Evolutionary conservation across 1,140 invertebrate species (phyloP), one percentile per base, ranked within the genome.

Genomic region (Pinna nobilis): DNA sequence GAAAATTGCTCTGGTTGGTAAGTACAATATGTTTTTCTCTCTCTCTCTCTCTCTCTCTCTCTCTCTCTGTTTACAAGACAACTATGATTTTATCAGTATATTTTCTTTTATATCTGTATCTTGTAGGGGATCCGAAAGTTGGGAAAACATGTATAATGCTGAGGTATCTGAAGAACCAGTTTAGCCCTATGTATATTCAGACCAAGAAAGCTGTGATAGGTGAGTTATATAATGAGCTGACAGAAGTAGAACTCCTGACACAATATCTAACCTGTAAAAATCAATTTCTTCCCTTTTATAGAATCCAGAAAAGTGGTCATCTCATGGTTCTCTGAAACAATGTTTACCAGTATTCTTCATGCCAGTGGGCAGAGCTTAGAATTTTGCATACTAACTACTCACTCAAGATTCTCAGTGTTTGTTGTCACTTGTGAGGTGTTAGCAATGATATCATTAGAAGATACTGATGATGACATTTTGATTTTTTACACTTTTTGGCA

Each of bases 91-190:
- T 2, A 57, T 7, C 18, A 28, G 37, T 61, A 50, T 15, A 32
- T 6, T 3, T 20, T 28, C 2, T 39, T 13, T 55, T 68, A 37
- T 23, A 32, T 63, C 23, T 33, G 15, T 47, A 35, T 30, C 7
- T 61, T 15, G 20, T 3, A 88, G 86, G 86, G 74, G 85, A 87
- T 55, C 74, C 80, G 69, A 81, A 83, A 49, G 81, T 81, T 53
- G 85, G 85, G 6, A 87, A 87, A 68, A 83, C 80, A 57, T 82
- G 80, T 65, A 72, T 87, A 18, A 76, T 85, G 33, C 41, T 82
- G 30, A 61, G 84, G 30, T 87, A 82, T 50, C 50, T 84, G 15
- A 81, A 84, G 61, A 86, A 87, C 51, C 84, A 85, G 69, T 86
- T 84, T 64, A 79, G 73, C 64, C 78, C 80, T n/a, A 59, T 80